These are phyloP conservation scores for Microctonus aethiopoides DNA, from an alignment of 2,888 invertebrate genomes.

Conservation along the genomic window DNA sequence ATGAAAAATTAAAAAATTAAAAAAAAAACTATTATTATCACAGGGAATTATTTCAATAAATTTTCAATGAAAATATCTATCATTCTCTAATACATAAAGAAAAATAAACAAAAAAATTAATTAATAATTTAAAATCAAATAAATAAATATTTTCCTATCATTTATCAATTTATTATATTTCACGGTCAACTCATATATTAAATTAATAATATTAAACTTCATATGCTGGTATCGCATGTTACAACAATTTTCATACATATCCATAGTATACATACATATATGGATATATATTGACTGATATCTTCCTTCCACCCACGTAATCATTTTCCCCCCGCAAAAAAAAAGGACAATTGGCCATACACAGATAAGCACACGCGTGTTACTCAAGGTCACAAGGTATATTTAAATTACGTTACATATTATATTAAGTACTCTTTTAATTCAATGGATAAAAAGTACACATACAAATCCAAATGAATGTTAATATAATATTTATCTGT, in stretches of 20 bases:
- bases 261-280: too few relatives aligned
- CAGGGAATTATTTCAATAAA: too few relatives aligned
- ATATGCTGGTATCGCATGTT: conserved; percentile 17
- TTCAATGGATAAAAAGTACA: too few relatives aligned
- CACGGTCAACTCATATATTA: background rate
- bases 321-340: conserved; percentile 7
- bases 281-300: background rate
- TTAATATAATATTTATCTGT: too few relatives aligned
- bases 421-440: too few relatives aligned
- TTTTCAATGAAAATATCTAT: too few relatives aligned
- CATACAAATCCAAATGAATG: too few relatives aligned
- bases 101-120: too few relatives aligned
- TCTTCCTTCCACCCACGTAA: background rate
- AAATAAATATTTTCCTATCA: background rate
- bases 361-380: conserved; percentile 22
- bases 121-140: too few relatives aligned
- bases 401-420: background rate
- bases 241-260: conserved; percentile 20
- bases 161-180: background rate
- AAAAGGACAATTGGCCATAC: conserved; percentile 14
- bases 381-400: conserved; percentile 12
- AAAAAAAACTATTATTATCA: too few relatives aligned
- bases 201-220: conserved; percentile 1
- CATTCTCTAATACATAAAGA: too few relatives aligned
- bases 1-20: too few relatives aligned